A percentile compares a stretch with the other conserved stretches of the same genome.
Conservation (phyloP, 2,888 invertebrate species). For the Sisyra terminalis region DNA sequence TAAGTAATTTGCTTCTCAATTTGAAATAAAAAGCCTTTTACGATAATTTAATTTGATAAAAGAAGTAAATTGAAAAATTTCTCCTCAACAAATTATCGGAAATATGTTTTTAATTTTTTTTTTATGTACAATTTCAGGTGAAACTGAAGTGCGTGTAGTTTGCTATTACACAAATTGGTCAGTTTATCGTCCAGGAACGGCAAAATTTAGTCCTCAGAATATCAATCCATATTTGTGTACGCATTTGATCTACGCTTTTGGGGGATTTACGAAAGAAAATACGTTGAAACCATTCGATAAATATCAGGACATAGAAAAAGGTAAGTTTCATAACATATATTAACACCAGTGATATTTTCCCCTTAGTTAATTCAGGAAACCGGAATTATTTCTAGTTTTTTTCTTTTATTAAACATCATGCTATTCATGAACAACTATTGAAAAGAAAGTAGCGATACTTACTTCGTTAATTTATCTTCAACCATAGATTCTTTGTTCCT, state of each 20-base stretch:
- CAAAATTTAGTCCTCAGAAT: constrained; percentile 83
- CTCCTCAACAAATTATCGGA: too few relatives aligned
- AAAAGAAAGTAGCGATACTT: neutral
- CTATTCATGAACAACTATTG: neutral
- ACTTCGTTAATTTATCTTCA: neutral
- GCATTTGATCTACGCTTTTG: constrained; percentile 85
- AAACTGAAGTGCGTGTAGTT: constrained; percentile 57
- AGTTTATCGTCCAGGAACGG: constrained; percentile 77
- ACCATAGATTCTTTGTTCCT: neutral
- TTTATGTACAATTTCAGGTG: constrained; percentile 24
- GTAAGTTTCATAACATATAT: constrained; percentile 27
- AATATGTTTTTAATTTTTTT: too few relatives aligned
- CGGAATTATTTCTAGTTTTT: too few relatives aligned
- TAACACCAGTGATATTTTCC: too few relatives aligned
- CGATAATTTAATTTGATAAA: too few relatives aligned
- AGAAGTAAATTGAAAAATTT: too few relatives aligned
- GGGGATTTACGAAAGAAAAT: constrained; percentile 82
- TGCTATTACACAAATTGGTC: constrained; percentile 94
- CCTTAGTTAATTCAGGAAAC: too few relatives aligned
- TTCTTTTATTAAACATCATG: too few relatives aligned
- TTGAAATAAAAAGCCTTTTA: too few relatives aligned
- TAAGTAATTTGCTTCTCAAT: too few relatives aligned
- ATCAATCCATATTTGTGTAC: constrained; percentile 91
- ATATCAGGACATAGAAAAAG: constrained; percentile 91
- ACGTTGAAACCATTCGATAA: constrained; percentile 85